Evolutionary conservation across 2,888 invertebrate species (phyloP), one percentile per base, ranked within the genome.

Genomic region (Sphaeridia pumilis): DNA sequence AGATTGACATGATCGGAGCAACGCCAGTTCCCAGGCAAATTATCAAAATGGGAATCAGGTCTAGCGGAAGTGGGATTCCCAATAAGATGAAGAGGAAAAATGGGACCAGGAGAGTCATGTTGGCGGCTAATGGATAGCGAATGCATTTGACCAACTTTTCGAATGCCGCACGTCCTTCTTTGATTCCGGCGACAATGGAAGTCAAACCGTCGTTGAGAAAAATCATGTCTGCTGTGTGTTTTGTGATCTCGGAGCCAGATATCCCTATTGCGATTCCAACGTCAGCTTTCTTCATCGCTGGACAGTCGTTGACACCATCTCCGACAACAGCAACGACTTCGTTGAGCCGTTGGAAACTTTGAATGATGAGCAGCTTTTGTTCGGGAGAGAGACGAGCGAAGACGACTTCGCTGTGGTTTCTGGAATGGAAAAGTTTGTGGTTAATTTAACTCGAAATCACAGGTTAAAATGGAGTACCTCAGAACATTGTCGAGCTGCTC

Each of bases 141-240:
- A 94, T 94, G 67, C 93, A 94, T 74, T 94, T 94, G 77, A 94
- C 94, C 74, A 94, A 75, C 73, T 94, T 94, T 76, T 94, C 94
- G 76, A 94, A 94, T 75, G 94, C 94, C 66, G 94, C 74, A 48
- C 90, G 84, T 60, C n/a, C n/a, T n/a, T n/a, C n/a, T n/a, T n/a
- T n/a, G n/a, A n/a, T n/a, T n/a, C n/a, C n/a, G n/a, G n/a, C n/a
- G n/a, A n/a, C n/a, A n/a, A n/a, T n/a, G n/a, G n/a, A n/a, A n/a
- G n/a, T n/a, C n/a, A n/a, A n/a, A n/a, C n/a, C n/a, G n/a, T n/a
- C n/a, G n/a, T n/a, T n/a, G n/a, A n/a, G n/a, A n/a, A n/a, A n/a
- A n/a, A n/a, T n/a, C n/a, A n/a, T n/a, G n/a, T n/a, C n/a, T n/a
- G n/a, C n/a, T n/a, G n/a, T n/a, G n/a, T n/a, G 90, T 90, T 71